A percentile compares a stretch with the other conserved stretches of the same genome.
phyloP scores from a whole-genome alignment of 2,113 vertebrate species.

The Holacanthus passer region DNA sequence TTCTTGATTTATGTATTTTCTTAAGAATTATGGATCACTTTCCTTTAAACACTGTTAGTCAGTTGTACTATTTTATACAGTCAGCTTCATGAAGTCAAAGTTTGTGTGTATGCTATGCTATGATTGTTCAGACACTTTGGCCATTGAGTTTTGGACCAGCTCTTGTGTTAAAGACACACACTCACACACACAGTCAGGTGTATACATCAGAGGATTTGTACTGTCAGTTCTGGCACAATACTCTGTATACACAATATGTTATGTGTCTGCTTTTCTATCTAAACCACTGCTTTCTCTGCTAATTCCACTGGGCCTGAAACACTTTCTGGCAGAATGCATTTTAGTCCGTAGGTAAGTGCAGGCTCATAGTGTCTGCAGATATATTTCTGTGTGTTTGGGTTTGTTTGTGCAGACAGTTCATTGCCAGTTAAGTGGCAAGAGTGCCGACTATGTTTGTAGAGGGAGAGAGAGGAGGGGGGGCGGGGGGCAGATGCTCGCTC shows the following conservation, averaged over 20 bases:
- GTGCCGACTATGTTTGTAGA: neutral
- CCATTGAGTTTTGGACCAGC: neutral
- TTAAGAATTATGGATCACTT: neutral
- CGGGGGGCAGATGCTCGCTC: conserved; percentile 6
- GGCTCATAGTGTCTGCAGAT: neutral
- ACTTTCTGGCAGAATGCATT: neutral
- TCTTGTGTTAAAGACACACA: neutral
- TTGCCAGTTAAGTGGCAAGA: conserved; percentile 17
- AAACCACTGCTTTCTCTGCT: neutral
- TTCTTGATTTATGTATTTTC: neutral
- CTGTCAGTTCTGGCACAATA: neutral
- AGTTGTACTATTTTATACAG: neutral
- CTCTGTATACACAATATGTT: neutral
- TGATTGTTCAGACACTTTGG: neutral
- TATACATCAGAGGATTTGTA: neutral
- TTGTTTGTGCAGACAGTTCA: conserved; percentile 33
- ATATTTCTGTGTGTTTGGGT: conserved; percentile 15
- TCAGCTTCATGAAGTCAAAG: neutral
- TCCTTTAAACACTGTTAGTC: neutral
- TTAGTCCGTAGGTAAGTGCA: neutral
- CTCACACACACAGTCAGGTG: neutral
- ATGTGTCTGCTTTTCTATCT: neutral
- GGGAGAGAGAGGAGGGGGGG: neutral
- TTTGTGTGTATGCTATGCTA: too few species aligned
- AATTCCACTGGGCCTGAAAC: neutral